A percentile compares a stretch with the other conserved stretches of the same genome.
Conservation (phyloP, 2,113 vertebrate species). For the Aspidoscelis tigris region DNA sequence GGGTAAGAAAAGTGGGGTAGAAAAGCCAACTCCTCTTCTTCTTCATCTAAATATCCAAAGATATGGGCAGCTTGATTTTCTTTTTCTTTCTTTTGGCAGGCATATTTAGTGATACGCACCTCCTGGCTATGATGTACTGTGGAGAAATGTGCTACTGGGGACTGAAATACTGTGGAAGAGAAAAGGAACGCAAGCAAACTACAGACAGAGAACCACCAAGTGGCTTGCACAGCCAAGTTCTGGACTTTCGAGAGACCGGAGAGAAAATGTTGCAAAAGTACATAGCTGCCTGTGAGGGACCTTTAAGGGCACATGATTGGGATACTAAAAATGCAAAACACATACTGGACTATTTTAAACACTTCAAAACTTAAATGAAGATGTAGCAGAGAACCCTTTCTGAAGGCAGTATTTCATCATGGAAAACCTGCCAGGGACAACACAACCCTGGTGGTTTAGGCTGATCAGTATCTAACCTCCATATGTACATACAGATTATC, state of each 20-base stretch:
- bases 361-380: slow-evolving; percentile 42
- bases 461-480: background rate
- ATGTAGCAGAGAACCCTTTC: background rate
- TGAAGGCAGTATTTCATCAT: background rate
- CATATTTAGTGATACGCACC: slow-evolving; percentile 86
- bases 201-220: background rate
- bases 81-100: slow-evolving; percentile 70
- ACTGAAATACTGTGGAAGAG: slow-evolving; percentile 80
- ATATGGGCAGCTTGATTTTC: background rate
- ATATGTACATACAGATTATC: no score
- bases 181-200: slow-evolving; percentile 46
- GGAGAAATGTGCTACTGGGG: slow-evolving; percentile 99
- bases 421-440: background rate
- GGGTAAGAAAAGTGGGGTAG: no score
- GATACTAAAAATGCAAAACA: slow-evolving; percentile 91
- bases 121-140: slow-evolving; percentile 93
- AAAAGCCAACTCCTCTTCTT: no score
- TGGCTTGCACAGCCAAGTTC: slow-evolving; percentile 67
- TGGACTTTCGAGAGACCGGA: slow-evolving; percentile 92
- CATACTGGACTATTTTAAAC: slow-evolving; percentile 86
- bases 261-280: slow-evolving; percentile 90
- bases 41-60: background rate
- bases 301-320: slow-evolving; percentile 91
- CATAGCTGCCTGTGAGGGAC: slow-evolving; percentile 89
- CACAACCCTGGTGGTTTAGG: background rate